phyloP scores from a whole-genome alignment of 1,140 invertebrate species.

The Pristionchus pacificus region DNA sequence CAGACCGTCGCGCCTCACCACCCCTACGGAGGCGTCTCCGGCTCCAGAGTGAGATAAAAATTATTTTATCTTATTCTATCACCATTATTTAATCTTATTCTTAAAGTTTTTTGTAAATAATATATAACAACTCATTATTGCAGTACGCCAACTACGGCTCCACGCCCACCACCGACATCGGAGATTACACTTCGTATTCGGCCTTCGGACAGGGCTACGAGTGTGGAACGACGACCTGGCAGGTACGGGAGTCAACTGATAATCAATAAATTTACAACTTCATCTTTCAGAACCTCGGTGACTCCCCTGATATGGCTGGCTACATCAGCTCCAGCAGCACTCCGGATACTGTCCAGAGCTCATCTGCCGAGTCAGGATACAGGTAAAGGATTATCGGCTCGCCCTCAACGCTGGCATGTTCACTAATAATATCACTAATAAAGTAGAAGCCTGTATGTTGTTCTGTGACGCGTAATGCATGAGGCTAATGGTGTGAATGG shows the following conservation, averaged over 20 bases:
- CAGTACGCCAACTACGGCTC: conserved; percentile 2
- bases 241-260: background rate
- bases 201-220: conserved; percentile 28
- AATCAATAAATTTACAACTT: background rate
- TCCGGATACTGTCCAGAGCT: background rate
- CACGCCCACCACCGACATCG: conserved; percentile 22
- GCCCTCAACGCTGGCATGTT: conserved; percentile 5
- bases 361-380: background rate
- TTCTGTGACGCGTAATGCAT: background rate
- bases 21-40: no score
- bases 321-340: conserved; percentile 9
- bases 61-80: no score
- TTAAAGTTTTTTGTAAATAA: conserved; percentile 8
- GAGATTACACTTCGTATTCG: conserved; percentile 24
- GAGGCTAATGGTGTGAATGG: background rate
- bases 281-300: background rate
- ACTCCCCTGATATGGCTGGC: conserved; percentile 21
- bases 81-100: no score
- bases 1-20: background rate
- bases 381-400: no score
- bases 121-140: conserved; percentile 17
- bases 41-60: conserved; percentile 22
- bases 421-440: background rate
- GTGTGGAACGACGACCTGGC: conserved; percentile 23
- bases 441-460: background rate